Percentiles rank a stretch among this genome's conserved stretches.
phyloP scores from a whole-genome alignment of 1,140 invertebrate species.

The Dinoponera quadriceps region DNA sequence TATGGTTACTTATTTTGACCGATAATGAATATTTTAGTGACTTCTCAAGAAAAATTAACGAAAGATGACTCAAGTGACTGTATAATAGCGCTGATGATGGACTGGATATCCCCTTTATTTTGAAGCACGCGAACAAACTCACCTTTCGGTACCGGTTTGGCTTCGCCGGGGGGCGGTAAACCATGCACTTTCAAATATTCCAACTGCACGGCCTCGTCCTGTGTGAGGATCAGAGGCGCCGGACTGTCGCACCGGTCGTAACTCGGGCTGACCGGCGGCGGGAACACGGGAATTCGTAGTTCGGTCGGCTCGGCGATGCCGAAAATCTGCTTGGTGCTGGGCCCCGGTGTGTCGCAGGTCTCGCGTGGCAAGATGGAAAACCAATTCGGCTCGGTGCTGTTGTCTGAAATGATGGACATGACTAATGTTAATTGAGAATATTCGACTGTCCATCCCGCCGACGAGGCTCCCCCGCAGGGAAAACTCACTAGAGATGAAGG shows the following conservation, averaged over 20 bases:
- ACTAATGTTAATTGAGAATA: constrained; percentile 31
- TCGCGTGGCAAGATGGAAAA: constrained; percentile 89
- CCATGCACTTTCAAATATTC: constrained; percentile 91
- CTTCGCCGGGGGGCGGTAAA: constrained; percentile 89
- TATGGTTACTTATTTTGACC: no score
- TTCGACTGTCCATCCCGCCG: neutral
- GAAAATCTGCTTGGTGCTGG: constrained; percentile 84
- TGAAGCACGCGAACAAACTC: constrained; percentile 69
- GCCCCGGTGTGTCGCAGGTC: constrained; percentile 87
- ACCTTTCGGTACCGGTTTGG: constrained; percentile 89
- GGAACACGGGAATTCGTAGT: constrained; percentile 88
- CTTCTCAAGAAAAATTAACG: no score
- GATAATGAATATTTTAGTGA: no score
- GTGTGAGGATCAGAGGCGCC: constrained; percentile 91
- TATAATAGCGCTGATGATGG: no score
- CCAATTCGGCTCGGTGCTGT: constrained; percentile 85
- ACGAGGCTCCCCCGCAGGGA: constrained; percentile 8
- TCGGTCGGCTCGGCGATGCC: constrained; percentile 85
- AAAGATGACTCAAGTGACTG: no score
- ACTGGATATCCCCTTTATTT: neutral
- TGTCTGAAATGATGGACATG: constrained; percentile 69
- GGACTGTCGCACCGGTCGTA: constrained; percentile 91
- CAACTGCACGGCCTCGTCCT: constrained; percentile 90
- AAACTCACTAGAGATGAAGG: constrained; percentile 80
- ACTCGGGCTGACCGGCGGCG: constrained; percentile 87